Base-by-base conservation (phyloP, 2,888 invertebrate species). In the Mellilla xanthometata region DNA sequence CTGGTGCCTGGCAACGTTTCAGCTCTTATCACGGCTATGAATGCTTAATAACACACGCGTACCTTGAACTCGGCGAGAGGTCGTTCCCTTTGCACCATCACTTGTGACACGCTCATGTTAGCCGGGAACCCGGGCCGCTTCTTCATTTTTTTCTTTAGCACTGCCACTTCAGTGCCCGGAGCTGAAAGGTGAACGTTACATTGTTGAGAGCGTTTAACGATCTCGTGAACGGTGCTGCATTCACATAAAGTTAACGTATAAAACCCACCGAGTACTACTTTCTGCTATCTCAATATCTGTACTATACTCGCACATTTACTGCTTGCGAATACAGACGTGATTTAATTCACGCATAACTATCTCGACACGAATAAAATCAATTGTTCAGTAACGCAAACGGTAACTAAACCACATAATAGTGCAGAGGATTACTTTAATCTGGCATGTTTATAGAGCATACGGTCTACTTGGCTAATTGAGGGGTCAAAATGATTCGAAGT, bases 71-170 rank as follows among this genome's bases (percentile, higher is more conserved):
- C 92, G 82, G 65, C 87, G 76, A 73, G 83, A 58, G 92, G 73
- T 69, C 91, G 90, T 69, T 93, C 93, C 61, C 92, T 88, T 66
- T 93, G 93, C 52, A 92, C 92, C 83, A 93, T 85, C 61, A 94
- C 81, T 76, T 93, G 93, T 40, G 93, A 92, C 43, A 93, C 92
- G 58, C 92, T 91, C 65, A 92, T 91, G 53, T 92, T 93, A 45
- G 91, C 82, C 71, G 91, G 90, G 56, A 91, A 90, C 48, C 91
- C 88, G 31, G 90, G 81, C 56, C 92, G 84, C 76, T 91, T 92
- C 80, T 92, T 91, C 75, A 92, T 91, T 83, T 93, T 94, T 79
- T 93, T 94, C 72, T 92, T 91, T 50, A 87, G 31, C 12, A 73
- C 80, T 43, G 86, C 77, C 54, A 79, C 80, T 62, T 89, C 89